Base-by-base conservation (phyloP, 2,113 vertebrate genomes). In the Limanda limanda region DNA sequence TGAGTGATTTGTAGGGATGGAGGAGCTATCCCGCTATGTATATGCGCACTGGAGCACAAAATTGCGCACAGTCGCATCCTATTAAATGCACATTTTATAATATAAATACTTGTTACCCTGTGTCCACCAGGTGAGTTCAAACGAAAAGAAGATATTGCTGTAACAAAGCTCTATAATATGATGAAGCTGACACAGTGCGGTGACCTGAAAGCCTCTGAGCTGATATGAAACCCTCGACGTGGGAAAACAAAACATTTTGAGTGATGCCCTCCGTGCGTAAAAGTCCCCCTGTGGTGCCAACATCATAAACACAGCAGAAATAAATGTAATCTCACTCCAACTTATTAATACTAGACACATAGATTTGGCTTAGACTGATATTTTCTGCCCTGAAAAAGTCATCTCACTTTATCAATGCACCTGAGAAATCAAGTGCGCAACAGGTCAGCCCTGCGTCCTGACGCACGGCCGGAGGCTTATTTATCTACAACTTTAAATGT, bases 401-500 rank as follows among this genome's bases (percentile, higher is more conserved):
- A 21, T 1, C 54, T 27, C 21, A 71, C 52, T 87, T 74, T 18
- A 40, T 61, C 42, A 42, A 17, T 61, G 3, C 31, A 23, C 56
- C 31, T 48, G 45, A 21, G 23, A 40, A 57, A 77, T 51, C 25
- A 37, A 61, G 59, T 27, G 63, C 51, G 83, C 89, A 86, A 90
- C 84, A 89, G 68, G 80, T 88, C 56, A 3, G 15, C 5, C 17
- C 73, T 20, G 57, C 13, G 8, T 63, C 35, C 63, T 54, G 17
- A 55, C 27, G 63, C 23, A 52, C 27, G 60, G 14, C 59, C 69
- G 27, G 42, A 20, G 14, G 6, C 13, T 37, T 31, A 63, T 37
- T 31, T 10, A 27, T 23, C 8, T n/a, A 66, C 78, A 86, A 89
- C 81, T 81, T 87, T 2, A 82, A 81, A 88, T 35, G 56, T 90